Percentiles rank a stretch among this genome's conserved stretches.
Evolutionary conservation across 2,797 vertebrate species (phyloP).

Genomic region (Cetoscarus ocellatus): DNA sequence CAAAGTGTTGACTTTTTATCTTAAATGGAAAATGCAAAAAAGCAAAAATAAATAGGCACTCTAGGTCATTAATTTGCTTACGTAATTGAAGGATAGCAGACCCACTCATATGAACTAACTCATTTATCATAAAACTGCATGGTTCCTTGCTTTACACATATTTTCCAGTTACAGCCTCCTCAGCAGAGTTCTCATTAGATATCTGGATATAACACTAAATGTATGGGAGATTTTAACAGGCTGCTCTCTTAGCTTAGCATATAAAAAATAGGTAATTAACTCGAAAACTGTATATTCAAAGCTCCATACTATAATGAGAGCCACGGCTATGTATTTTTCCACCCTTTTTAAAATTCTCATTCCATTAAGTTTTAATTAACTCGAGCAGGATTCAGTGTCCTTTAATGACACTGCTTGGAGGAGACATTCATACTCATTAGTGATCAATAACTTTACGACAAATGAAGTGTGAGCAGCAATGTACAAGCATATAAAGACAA

Average conservation of each 20-base stretch:
- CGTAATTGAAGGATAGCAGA: slow-evolving; percentile 22
- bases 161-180: slow-evolving; percentile 14
- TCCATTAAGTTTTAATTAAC: slow-evolving; percentile 70
- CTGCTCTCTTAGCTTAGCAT: slow-evolving; percentile 30
- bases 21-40: too few relatives aligned
- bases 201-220: slow-evolving; percentile 33
- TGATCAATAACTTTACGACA: slow-evolving; percentile 52
- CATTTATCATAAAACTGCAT: slow-evolving; percentile 17
- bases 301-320: slow-evolving; percentile 38
- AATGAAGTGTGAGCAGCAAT: slow-evolving; percentile 24
- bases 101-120: slow-evolving; percentile 25
- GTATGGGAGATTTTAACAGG: slow-evolving; percentile 27
- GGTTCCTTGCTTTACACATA: slow-evolving; percentile 5
- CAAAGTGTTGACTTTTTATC: too few relatives aligned
- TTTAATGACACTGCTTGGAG: slow-evolving; percentile 60
- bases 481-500: neutral
- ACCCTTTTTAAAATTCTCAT: slow-evolving; percentile 28
- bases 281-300: slow-evolving; percentile 45
- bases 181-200: slow-evolving; percentile 37
- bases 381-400: slow-evolving; percentile 58
- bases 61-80: neutral
- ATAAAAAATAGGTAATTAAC: slow-evolving; percentile 60
- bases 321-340: slow-evolving; percentile 5
- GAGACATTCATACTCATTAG: slow-evolving; percentile 61
- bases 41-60: too few relatives aligned